Evolutionary conservation across 2,113 vertebrate genomes (phyloP), one percentile per base, ranked within the genome.

Genomic region (Marmota monax): DNA sequence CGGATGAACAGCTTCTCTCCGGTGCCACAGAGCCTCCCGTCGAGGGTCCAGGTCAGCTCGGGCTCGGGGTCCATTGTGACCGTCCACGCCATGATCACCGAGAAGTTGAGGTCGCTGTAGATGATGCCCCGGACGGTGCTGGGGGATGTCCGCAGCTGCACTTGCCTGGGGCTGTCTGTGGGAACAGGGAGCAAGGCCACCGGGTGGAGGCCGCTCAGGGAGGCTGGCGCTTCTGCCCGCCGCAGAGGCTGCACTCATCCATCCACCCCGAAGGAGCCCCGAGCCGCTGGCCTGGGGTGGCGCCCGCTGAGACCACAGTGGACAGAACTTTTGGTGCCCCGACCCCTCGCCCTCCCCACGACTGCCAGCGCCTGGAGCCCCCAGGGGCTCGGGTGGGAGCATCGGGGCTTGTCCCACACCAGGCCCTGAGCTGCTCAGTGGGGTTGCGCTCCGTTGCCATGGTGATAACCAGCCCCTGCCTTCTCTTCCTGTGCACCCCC

Each of bases 101-200:
- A 93, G 83, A 88, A 93, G 83, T 61, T 91, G 87, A 87, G 82
- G 5, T 96, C 87, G 16, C 92, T 93, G 48, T 23, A 2, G 77
- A 96, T n/a, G 37, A 80, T 1, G 0, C 42, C 67, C 5, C 23
- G 1, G 0, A 0, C 10, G 5, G 7, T 5, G 0, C 0, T 5
- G 0, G 78, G 94, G 53, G 48, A 72, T 0, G 96, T 65, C 39
- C 0, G 0, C 37, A 90, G 56, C 0, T 0, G 7, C 14, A 56
- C 1, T 7, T 3, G 1, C 1, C 18, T 6, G 5, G 14, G 22
- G 3, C 1, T 29, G 39, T 76, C 94, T 96, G 73, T 88, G 92
- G 0, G 12, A 22, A 80, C 72, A 56, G 65, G 42, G 18, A 74
- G 85, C 20, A 5, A 77, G 87, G 17, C 20, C 70, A 32, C 4